Evolutionary conservation across 1,140 invertebrate genomes (phyloP).

Genomic region (Cotesia typhae): DNA sequence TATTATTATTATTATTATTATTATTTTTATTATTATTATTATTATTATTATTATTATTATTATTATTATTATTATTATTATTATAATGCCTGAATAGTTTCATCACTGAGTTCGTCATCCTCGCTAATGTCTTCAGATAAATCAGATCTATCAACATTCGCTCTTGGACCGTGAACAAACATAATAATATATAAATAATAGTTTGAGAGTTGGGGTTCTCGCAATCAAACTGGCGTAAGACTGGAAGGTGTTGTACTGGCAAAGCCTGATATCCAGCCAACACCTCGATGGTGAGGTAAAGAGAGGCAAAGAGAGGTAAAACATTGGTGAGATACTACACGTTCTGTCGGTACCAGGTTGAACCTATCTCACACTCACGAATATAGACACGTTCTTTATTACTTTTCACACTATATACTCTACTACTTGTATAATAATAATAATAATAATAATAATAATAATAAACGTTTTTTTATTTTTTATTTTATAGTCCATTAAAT

Average conservation of each 20-base stretch:
- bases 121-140: conserved; percentile 56
- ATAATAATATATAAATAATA: conserved; percentile 39
- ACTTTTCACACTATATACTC: no score
- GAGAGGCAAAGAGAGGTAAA: conserved; percentile 40
- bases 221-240: conserved; percentile 28
- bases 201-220: no score
- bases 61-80: no score
- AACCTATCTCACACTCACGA: no score
- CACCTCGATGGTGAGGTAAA: conserved; percentile 21
- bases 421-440: no score
- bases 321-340: conserved; percentile 47
- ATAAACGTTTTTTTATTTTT: no score
- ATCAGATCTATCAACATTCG: conserved; percentile 49
- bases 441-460: no score
- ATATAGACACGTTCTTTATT: no score
- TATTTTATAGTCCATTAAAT: no score
- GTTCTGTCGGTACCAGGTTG: conserved; percentile 49
- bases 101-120: conserved; percentile 52
- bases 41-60: no score
- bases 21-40: no score
- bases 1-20: no score
- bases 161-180: conserved; percentile 58
- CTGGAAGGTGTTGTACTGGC: conserved; percentile 19
- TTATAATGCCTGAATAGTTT: conserved; percentile 58
- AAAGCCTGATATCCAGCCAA: conserved; percentile 24